These are phyloP conservation scores for Ditula angustiorana DNA, from an alignment of 2,888 invertebrate genomes.

Conservation along the genomic window DNA sequence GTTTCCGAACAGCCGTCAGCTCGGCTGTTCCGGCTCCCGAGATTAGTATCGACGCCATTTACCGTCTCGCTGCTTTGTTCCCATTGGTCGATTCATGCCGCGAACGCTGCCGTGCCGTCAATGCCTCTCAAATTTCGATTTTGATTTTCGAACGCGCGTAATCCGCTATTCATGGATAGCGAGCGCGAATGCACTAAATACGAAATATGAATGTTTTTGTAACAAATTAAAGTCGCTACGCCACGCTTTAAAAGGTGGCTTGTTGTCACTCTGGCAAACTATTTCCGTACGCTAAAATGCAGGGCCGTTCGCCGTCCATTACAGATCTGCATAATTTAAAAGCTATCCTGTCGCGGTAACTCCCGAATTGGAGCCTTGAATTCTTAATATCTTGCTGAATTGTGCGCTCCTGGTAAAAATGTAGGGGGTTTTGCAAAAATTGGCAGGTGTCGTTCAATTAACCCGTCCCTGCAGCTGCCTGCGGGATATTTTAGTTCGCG, in stretches of 20 bases:
- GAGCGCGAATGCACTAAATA: constrained; percentile 38
- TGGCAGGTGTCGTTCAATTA: constrained; percentile 78
- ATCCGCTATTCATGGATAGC: constrained; percentile 35
- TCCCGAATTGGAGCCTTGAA: constrained; percentile 70
- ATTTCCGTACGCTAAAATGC: constrained; percentile 62
- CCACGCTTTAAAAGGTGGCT: constrained; percentile 39
- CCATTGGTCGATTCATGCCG: constrained; percentile 66
- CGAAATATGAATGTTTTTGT: constrained; percentile 41
- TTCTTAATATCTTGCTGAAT: constrained; percentile 71
- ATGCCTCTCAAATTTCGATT: constrained; percentile 44
- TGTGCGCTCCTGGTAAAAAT: constrained; percentile 62
- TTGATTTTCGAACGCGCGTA: constrained; percentile 43
- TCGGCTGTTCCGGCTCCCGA: constrained; percentile 78
- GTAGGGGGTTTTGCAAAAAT: constrained; percentile 60
- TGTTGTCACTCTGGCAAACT: constrained; percentile 59
- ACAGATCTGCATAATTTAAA: constrained; percentile 81
- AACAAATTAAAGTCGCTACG: constrained; percentile 39
- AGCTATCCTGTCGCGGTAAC: constrained; percentile 69
- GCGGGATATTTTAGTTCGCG: constrained; percentile 46
- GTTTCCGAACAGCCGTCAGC: constrained; percentile 81
- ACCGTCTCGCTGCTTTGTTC: constrained; percentile 77
- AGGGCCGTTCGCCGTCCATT: constrained; percentile 70
- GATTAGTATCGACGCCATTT: constrained; percentile 83
- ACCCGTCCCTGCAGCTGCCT: constrained; percentile 45
- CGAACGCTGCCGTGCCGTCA: constrained; percentile 37